Evolutionary conservation across 2,113 vertebrate species (phyloP), one percentile per base, ranked within the genome.

Genomic region (Scatophagus argus): DNA sequence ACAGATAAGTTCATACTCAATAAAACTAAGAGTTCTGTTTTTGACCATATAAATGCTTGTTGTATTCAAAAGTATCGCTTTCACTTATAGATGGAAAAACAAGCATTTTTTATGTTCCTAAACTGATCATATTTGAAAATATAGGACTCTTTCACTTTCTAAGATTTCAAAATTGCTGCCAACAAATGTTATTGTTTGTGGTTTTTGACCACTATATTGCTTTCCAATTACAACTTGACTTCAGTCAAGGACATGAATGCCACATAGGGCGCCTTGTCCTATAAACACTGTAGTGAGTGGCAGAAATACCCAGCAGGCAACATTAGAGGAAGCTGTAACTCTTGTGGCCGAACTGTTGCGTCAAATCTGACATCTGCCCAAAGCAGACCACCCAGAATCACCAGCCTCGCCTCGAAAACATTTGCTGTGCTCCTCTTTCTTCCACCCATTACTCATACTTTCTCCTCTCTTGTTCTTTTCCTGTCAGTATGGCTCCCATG

Each of bases 341-440:
- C 79, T 47, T 60, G 39, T 60, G 74, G 71, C 60, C 23, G 8
- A 39, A 52, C 61, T 47, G 58, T 72, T 79, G 44, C 67, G 55
- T 88, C 74, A 68, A 55, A 85, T 55, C 77, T 71, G 79, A 88
- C 85, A 74, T 77, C 64, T 85, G 77, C 81, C 81, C 75, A 62
- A 60, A 74, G 44, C 14, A 25, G 87, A 88, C 90, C 92, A 91
- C 89, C 90, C 92, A 90, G 77, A 83, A 81, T 62, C 58, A 36
- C 34, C 23, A 8, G 14, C 62, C 60, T 51, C 52, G 61, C 72
- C 43, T 58, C 6, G 21, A 29, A 59, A 70, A 34, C 46, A 14
- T 56, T 84, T 59, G 36, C 77, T 69, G 29, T 32, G 68, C 31
- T 81, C 29, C 62, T 67, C 69, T 87, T 77, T 79, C 70, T 73